Conservation (phyloP, 2,797 vertebrate species). For the Sebastes alutus region DNA sequence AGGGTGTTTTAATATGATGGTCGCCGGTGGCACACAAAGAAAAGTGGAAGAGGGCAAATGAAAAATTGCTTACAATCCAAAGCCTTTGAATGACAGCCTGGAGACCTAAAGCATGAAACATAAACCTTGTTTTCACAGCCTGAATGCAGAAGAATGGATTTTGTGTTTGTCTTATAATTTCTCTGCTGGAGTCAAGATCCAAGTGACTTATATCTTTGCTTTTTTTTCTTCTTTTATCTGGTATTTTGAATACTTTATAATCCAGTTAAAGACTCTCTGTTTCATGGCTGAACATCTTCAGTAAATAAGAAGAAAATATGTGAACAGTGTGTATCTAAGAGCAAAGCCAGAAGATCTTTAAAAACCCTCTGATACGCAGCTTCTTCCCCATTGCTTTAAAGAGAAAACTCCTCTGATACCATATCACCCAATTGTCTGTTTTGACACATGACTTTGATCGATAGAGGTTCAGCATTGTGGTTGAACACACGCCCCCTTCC, state of each 20-base stretch:
- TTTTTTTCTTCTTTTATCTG: constrained; percentile 7
- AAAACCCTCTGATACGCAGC: background rate
- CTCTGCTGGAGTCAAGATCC: constrained; percentile 19
- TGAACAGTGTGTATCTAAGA: background rate
- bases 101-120: constrained; percentile 56
- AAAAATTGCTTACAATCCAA: constrained; percentile 78
- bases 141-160: constrained; percentile 45
- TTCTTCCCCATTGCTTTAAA: constrained; percentile 40
- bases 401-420: constrained; percentile 48
- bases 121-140: constrained; percentile 55
- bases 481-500: constrained; percentile 68
- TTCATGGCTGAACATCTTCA: background rate
- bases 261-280: constrained; percentile 1
- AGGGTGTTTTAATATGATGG: constrained; percentile 74
- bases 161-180: constrained; percentile 32
- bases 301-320: constrained; percentile 2
- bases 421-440: constrained; percentile 71
- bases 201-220: constrained; percentile 14
- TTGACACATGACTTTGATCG: constrained; percentile 82
- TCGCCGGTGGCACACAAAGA: constrained; percentile 67
- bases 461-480: constrained; percentile 73
- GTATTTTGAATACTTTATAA: constrained; percentile 35
- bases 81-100: constrained; percentile 70
- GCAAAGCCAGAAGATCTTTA: constrained; percentile 6
- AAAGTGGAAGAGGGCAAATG: constrained; percentile 44